Conservation (phyloP, 2,113 vertebrate genomes). For the Mustelus asterias region DNA sequence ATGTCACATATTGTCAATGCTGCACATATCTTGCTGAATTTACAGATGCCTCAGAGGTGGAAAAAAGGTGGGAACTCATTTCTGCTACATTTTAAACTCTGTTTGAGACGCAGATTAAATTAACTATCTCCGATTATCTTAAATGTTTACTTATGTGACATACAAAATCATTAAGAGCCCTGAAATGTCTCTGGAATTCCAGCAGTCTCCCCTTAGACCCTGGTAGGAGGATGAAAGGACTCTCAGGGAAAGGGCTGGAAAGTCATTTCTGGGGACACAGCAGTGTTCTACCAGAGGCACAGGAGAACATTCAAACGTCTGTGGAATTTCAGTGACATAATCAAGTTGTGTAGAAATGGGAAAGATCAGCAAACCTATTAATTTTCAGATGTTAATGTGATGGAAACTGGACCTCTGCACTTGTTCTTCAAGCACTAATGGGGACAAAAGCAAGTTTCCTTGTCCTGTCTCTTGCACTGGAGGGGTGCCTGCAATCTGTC, state of each 20-base stretch:
- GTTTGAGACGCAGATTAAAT: conserved; percentile 3
- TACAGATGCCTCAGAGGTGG: neutral
- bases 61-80: conserved; percentile 5
- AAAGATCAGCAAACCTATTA: neutral
- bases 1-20: conserved; percentile 27
- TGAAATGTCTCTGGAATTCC: neutral
- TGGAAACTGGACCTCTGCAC: neutral
- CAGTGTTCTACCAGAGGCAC: neutral
- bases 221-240: neutral
- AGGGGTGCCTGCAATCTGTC: neutral
- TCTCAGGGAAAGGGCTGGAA: neutral
- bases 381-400: neutral
- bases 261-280: neutral
- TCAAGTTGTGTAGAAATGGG: neutral
- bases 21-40: conserved; percentile 26
- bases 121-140: neutral
- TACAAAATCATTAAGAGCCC: neutral
- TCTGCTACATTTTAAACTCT: conserved; percentile 1
- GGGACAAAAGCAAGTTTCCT: neutral
- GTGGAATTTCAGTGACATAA: neutral
- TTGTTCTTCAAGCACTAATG: neutral
- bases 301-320: neutral
- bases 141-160: neutral
- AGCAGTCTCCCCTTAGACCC: neutral
- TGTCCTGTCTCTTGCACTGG: neutral